Base-by-base conservation (phyloP, 1,140 invertebrate species). In the Rhynchophorus ferrugineus region DNA sequence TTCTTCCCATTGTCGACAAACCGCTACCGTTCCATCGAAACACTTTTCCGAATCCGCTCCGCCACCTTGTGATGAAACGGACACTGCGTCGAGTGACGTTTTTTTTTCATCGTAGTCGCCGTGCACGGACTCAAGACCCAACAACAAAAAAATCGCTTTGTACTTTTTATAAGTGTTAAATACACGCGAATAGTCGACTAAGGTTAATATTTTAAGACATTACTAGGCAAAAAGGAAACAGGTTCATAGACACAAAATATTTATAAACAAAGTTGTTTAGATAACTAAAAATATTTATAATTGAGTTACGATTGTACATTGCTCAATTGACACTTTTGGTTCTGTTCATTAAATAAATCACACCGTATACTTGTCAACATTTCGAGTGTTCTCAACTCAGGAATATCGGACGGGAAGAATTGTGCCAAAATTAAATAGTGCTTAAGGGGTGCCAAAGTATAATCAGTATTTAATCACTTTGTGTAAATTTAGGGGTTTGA, bases 101-200 rank as follows among this genome's bases (percentile, higher is more conserved):
- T 46, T 54, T 16, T 45, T 6, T 5, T 16, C 34, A 37, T 43
- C 46, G 52, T 21, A 43, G 37, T 39, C 45, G 42, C 45, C 52
- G 52, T 45, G 52, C 45, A 48, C 34, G 38, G 52, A 54, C 52
- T 54, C 52, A 48, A 14, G 34, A 49, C 13, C 41, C n/a, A 39
- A 39, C 38, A 29, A n/a, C n/a, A 52, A 52, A 44, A 44, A 45
- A 64, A 65, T 63, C 63, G 66, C 66, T 68, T 68, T 66, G 60
- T 68, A 68, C 66, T 65, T 68, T 68, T 68, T 68, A 65, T 66
- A 64, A 54, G 46, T 66, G 63, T 66, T 54, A 51, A 63, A 54
- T 59, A 61, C 52, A 56, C 60, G 52, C 60, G 59, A 59, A 61
- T 65, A 65, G 64, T 55, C 61, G 57, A 66, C 49, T 54, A 61